Conservation (phyloP, 2,113 vertebrate genomes). For the Diadophis punctatus region DNA sequence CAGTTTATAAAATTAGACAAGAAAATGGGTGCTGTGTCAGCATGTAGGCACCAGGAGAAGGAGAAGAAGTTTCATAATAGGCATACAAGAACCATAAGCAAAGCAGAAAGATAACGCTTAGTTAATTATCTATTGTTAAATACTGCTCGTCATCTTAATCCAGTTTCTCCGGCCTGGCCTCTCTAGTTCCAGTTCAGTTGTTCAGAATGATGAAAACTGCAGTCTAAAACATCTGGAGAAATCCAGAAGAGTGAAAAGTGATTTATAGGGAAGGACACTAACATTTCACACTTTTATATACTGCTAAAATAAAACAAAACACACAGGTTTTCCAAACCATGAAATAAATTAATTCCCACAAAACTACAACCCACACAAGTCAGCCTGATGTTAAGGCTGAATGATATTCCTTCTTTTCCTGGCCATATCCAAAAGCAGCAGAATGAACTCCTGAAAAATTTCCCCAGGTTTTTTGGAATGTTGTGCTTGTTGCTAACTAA, state of each 20-base stretch:
- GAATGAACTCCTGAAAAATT: neutral
- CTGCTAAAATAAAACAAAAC: neutral
- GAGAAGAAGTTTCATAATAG: neutral
- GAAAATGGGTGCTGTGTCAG: conserved; percentile 61
- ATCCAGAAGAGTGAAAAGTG: neutral
- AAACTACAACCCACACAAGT: neutral
- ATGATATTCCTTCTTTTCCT: neutral
- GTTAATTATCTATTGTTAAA: conserved; percentile 2
- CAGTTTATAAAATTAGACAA: conserved; percentile 69
- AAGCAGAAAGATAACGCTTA: conserved; percentile 21
- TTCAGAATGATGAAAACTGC: neutral
- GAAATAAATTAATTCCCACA: neutral
- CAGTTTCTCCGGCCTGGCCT: neutral
- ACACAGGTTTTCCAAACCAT: neutral
- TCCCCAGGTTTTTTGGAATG: neutral
- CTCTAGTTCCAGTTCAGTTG: neutral
- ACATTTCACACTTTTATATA: neutral
- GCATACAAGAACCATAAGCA: conserved; percentile 15
- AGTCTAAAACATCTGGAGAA: neutral
- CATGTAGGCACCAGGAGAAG: conserved; percentile 36
- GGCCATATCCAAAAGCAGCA: neutral
- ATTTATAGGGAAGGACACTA: neutral
- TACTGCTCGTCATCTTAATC: neutral
- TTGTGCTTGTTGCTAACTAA: neutral
- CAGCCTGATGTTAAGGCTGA: neutral